phyloP scores from a whole-genome alignment of 1,140 invertebrate genomes.

The Aphaenogaster floridana region DNA sequence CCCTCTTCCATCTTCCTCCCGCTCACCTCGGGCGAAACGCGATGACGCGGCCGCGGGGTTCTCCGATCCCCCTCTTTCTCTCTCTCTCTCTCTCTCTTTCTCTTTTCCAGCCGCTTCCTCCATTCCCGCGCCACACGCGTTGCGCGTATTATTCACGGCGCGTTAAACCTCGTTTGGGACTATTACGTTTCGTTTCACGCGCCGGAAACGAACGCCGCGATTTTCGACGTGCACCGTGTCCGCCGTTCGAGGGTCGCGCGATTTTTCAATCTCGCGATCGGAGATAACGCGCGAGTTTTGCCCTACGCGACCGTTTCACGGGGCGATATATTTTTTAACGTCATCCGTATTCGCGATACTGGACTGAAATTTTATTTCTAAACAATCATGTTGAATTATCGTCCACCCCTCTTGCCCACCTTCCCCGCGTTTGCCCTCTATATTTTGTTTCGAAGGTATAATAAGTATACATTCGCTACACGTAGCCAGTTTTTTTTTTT shows the following conservation, averaged over 20 bases:
- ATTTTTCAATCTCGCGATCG: conserved; percentile 42
- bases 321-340: conserved; percentile 8
- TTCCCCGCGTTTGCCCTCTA: neutral
- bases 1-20: conserved; percentile 40
- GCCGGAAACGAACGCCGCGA: conserved; percentile 45
- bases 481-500: neutral
- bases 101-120: conserved; percentile 1
- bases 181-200: conserved; percentile 79
- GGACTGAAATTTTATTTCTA: neutral
- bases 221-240: conserved; percentile 39
- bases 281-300: neutral
- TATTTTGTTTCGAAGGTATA: neutral
- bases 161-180: conserved; percentile 82
- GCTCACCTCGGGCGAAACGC: conserved; percentile 35
- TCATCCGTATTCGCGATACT: neutral
- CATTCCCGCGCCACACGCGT: conserved; percentile 52
- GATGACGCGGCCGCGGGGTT: conserved; percentile 37
- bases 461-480: neutral
- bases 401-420: neutral
- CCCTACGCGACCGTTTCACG: neutral
- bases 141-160: conserved; percentile 81
- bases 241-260: conserved; percentile 10
- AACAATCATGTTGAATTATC: conserved; percentile 8
- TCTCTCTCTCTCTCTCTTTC: neutral
- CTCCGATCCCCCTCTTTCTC: neutral